Evolutionary conservation across 1,140 invertebrate species (phyloP).

Genomic region (Brachionus plicatilis): DNA sequence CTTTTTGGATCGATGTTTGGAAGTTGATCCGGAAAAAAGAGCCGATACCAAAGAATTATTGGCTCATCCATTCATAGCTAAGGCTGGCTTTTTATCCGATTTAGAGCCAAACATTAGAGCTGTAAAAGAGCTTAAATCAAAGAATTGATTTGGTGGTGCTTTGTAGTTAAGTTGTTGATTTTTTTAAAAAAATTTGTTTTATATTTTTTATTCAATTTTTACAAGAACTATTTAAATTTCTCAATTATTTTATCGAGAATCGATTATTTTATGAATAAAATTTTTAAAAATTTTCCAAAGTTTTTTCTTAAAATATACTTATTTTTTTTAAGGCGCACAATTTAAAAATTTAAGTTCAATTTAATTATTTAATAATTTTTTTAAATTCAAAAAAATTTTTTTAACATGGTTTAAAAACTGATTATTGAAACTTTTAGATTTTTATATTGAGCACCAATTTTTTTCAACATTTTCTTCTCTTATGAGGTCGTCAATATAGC

Average conservation of each 20-base stretch:
- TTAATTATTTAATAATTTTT: no score
- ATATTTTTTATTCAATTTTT: background rate
- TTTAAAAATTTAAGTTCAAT: no score
- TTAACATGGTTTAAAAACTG: no score
- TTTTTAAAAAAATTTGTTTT: background rate
- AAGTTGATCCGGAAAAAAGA: conserved; percentile 40
- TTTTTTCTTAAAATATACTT: no score
- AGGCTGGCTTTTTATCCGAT: background rate
- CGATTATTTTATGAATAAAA: background rate
- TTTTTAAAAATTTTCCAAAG: background rate
- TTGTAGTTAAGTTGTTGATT: background rate
- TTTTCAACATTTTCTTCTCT: no score
- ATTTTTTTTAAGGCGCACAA: no score
- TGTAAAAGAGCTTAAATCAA: conserved; percentile 39
- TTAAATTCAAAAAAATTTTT: no score
- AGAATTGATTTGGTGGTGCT: background rate
- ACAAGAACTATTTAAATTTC: background rate
- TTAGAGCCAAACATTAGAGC: conserved; percentile 17
- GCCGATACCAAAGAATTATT: conserved; percentile 27
- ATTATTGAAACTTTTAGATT: no score
- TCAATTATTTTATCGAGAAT: background rate
- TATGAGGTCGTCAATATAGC: no score
- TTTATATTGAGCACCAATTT: no score
- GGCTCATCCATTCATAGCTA: conserved; percentile 27
- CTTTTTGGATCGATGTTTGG: conserved; percentile 39